Base-by-base conservation (phyloP, 1,140 invertebrate species). In the Heliconius himera region DNA sequence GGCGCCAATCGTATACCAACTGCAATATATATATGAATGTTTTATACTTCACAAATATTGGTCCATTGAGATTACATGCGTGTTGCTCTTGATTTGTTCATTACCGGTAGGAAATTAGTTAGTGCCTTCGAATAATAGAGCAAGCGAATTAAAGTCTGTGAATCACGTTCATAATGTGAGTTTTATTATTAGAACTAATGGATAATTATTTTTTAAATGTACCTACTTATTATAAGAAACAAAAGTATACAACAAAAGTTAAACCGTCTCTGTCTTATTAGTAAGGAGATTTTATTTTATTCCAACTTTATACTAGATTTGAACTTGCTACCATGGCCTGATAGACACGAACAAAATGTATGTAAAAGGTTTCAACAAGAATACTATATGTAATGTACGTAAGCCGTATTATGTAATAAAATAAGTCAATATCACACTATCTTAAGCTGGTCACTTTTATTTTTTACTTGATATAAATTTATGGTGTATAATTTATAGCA, bases 21-120 rank as follows among this genome's bases (percentile, higher is more conserved):
- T 85, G 82, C 84, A 83, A 85, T 84, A 84, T 88, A 87, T 83
- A 83, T 81, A 70, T 78, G 78, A 41, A 81, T 66, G 79, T 49
- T 77, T 73, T 83, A 82, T 87, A 82, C 85, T 88, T 87, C 82
- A 90, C 89, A 91, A 91, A 91, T 87, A 90, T 91, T 91, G 82
- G 88, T 84, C 77, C 84, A 84, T 79, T 82, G 83, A 84, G 82
- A 88, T 85, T 87, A 87, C 86, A 86, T 80, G 87, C 83, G 79
- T 82, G 85, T 74, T 70, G 54, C 33, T 77, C 82, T 85, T 87
- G 83, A 88, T 89, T 89, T 85, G 83, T 90, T 89, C 83, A 88
- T 87, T 84, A 85, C 71, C 77, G 38, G 78, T 80, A 82, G 81
- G 84, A 79, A 84, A 82, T 83, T 79, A 80, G 72, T 77, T 70